Conservation (phyloP, 2,113 vertebrate genomes). For the Epinephelus fuscoguttatus region DNA sequence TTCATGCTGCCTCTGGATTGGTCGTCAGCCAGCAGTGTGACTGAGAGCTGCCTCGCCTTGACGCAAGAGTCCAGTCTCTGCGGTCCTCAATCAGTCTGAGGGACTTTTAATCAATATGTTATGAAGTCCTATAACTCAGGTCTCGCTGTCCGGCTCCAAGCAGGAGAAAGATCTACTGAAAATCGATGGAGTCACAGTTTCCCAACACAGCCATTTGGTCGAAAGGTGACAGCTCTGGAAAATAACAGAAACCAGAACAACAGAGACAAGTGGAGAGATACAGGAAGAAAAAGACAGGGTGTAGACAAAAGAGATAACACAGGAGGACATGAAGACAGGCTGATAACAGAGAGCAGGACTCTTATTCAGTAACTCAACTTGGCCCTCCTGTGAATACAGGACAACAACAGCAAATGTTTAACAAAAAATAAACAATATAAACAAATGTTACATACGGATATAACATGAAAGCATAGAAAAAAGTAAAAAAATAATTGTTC, state of each 20-base stretch:
- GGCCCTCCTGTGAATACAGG: too few relatives aligned
- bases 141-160: conserved; percentile 41
- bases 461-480: background rate
- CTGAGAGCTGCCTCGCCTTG: conserved; percentile 22
- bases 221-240: conserved; percentile 28
- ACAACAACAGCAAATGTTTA: too few relatives aligned
- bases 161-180: conserved; percentile 47
- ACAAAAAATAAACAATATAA: background rate
- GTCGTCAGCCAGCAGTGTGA: conserved; percentile 17
- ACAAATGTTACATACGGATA: background rate
- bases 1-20: background rate
- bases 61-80: conserved; percentile 25
- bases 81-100: conserved; percentile 58
- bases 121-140: conserved; percentile 69
- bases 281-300: background rate
- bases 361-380: too few relatives aligned
- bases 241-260: conserved; percentile 10
- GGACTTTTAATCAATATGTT: conserved; percentile 64
- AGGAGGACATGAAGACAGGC: background rate
- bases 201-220: conserved; percentile 24
- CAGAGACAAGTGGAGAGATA: background rate
- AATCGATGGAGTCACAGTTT: conserved; percentile 61
- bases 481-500: too few relatives aligned
- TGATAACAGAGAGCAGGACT: background rate
- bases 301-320: background rate